Base-by-base conservation (phyloP, 2,888 invertebrate genomes). In the Papilio protenor region DNA sequence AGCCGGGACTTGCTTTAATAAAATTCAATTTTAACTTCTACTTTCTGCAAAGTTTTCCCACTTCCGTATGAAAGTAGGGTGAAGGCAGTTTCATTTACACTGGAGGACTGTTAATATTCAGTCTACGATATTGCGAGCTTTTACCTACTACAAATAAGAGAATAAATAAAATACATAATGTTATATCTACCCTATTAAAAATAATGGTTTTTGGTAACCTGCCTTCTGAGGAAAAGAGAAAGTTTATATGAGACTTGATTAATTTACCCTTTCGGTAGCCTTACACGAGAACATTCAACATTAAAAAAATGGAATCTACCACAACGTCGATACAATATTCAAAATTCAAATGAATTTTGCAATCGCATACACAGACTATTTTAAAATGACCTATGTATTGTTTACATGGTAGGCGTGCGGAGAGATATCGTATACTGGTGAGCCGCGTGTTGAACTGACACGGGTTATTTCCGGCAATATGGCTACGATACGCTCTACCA, bases 1-100 rank as follows among this genome's bases (percentile, higher is more conserved):
- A 61, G 45, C 52, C 59, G 61, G 40, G 76, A 23, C 23, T 73
- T 72, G 76, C 40, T 77, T 52, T 64, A 77, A 77, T 77, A 77
- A 77, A 40, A 77, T 72, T 72, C 70, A 71, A 76, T 76, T 71
- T 70, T 27, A 76, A 76, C 59, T 76, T 70, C 57, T 10, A 76
- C 70, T 70, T 45, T 18, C 45, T 57, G 76, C 49, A 59, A 59
- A 76, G 76, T 76, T 76, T 59, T 49, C 23, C 76, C 59, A 70
- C 55, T 71, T 71, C 57, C 47, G 47, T 71, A 59, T 59, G 23
- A 70, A 76, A 76, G 59, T 70, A 70, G 57, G 76, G 59, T 33
- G 59, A 76, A 71, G 57, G 45, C 57, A 70, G 57, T 69, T 70
- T 76, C 45, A 57, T 76, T 76, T 69, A 59, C 55, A 71, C 40